Percentiles rank a stretch among this genome's conserved stretches.
Conservation (phyloP, 2,888 invertebrate genomes). For the Ctena decussata region DNA sequence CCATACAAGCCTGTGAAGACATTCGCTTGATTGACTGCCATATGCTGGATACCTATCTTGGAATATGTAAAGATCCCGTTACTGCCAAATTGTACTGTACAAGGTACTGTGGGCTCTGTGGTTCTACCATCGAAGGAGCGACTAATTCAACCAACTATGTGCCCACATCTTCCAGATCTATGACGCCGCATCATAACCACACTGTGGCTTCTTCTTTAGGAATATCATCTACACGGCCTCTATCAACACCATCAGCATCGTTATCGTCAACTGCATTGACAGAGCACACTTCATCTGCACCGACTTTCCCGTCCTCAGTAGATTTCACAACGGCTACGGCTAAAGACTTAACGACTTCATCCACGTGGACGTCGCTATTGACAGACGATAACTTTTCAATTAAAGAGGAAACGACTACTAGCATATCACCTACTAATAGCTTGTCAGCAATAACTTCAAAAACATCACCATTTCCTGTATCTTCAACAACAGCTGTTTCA, state of each 20-base stretch:
- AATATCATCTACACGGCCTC: not conserved
- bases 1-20: too few relatives aligned
- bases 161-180: not conserved
- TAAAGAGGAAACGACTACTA: too few relatives aligned
- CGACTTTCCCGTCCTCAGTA: too few relatives aligned
- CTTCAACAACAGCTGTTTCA: not conserved
- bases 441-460: not conserved
- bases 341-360: too few relatives aligned
- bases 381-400: too few relatives aligned
- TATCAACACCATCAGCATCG: not conserved
- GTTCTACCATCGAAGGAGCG: not conserved
- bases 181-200: too few relatives aligned
- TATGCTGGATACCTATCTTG: slow-evolving; percentile 2
- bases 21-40: not conserved
- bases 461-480: not conserved
- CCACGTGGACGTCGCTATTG: too few relatives aligned
- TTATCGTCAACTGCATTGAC: not conserved
- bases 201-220: too few relatives aligned
- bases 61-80: not conserved
- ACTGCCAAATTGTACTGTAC: not conserved
- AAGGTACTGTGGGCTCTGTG: slow-evolving; percentile 25
- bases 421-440: not conserved
- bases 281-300: not conserved
- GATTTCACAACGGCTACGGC: too few relatives aligned
- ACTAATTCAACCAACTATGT: not conserved